Evolutionary conservation across 2,888 invertebrate genomes (phyloP), one percentile per base, ranked within the genome.

Genomic region (Trachelus stipa): DNA sequence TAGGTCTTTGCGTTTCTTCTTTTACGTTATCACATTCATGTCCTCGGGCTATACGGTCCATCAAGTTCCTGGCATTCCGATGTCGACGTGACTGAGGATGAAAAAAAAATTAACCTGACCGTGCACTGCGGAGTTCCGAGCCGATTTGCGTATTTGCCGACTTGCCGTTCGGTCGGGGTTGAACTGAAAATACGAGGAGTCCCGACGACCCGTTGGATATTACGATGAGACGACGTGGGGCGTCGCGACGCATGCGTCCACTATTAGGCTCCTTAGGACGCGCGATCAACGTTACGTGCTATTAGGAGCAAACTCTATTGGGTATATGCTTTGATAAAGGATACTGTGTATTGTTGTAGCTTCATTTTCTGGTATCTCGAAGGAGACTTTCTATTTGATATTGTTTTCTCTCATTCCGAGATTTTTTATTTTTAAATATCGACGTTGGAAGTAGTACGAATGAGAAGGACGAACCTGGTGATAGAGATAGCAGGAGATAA

Each of bases 131-230:
- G 74, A 74, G 69, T 76, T 34, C 31, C 37, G 69, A 37, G 37
- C 78, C 74, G 77, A 77, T 79, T 79, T 74, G 80, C 81, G 81
- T 79, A 81, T 85, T 84, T 83, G 80, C 82, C 84, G 83, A 83
- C 87, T 84, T 83, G 85, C 86, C 85, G 81, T 83, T 78, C 78
- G 83, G 83, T 77, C 73, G 40, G 73, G 37, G 37, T 73, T 73
- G 71, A 69, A 77, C 77, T 77, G 73, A 30, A 37, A 73, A 31
- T 73, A 71, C 77, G 73, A 40, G 71, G 37, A 30, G 69, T 79
- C 73, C 31, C 78, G 82, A 80, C 80, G 86, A 87, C 86, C 87
- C 79, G 86, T 56, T 23, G 56, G 56, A 56, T 56, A 56, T 56
- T 23, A 23, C 56, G 56, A 56, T 56, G 56, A 56, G 56, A 87